phyloP scores from a whole-genome alignment of 2,113 vertebrate genomes.

The Lamprologus callipterus region DNA sequence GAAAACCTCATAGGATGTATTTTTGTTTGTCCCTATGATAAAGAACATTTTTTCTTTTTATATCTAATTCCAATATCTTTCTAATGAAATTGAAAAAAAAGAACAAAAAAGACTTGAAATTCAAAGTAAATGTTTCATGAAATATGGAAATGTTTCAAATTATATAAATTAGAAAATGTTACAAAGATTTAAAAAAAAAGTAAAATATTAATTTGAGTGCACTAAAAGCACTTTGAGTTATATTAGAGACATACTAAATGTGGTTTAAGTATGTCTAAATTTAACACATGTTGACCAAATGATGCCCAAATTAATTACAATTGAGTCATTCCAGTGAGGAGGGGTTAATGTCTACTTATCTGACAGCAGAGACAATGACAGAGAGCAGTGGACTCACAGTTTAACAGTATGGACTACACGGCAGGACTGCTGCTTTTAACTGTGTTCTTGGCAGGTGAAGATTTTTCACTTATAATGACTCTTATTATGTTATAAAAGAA shows the following conservation, averaged over 20 bases:
- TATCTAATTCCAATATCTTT: neutral
- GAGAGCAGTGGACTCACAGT: neutral
- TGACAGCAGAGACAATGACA: fast-evolving
- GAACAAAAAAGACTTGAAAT: neutral
- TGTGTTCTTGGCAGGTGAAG: neutral
- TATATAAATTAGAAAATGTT: neutral
- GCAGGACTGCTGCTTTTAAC: neutral
- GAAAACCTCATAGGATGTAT: neutral
- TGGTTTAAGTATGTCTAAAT: neutral
- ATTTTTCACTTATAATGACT: neutral
- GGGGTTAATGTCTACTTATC: neutral
- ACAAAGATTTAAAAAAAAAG: neutral
- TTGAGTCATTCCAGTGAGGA: neutral
- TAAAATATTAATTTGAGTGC: neutral
- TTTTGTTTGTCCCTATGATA: neutral
- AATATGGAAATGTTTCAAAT: neutral
- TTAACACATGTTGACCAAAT: neutral
- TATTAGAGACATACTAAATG: neutral
- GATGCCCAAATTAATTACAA: neutral
- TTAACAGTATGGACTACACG: fast-evolving
- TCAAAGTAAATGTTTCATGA: neutral
- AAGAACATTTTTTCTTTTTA: neutral
- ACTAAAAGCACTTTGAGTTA: neutral
- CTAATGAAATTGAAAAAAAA: neutral
- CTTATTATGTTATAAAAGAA: neutral